Evolutionary conservation across 2,888 invertebrate species (phyloP), one percentile per base, ranked within the genome.

Genomic region (Anorthoa munda): DNA sequence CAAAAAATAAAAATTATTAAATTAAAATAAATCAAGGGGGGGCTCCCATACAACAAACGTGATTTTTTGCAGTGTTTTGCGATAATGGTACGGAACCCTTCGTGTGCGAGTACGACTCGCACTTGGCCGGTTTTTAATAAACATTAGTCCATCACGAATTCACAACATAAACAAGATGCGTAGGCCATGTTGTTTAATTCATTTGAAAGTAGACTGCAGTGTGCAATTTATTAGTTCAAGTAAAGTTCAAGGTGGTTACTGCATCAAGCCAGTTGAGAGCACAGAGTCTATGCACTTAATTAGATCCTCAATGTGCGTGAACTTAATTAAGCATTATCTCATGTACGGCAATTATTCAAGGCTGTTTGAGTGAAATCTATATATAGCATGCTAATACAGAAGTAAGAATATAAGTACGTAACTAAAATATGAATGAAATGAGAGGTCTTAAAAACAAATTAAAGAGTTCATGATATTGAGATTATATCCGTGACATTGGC

Each of bases 331-430:
- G 21, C 48, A 45, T 66, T 63, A 51, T 77, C 46, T 64, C 17
- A 82, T 15, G n/a, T 58, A 46, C 21, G 48, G 51, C 67, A 56
- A 21, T 59, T 51, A 59, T 61, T 67, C 50, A 56, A 71, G 66
- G 79, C 23, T 59, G 11, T 66, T 66, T 77, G 4, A 15, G 46
- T 59, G 63, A 81, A 76, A 81, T 66, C 69, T 61, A 46, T 79
- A 74, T 72, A 26, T 7, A 21, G 18, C 39, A 55, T 50, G 7
- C 39, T 53, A 9, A 53, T 48, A 2, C 11, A n/a, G n/a, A n/a
- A n/a, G n/a, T n/a, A n/a, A n/a, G n/a, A n/a, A n/a, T n/a, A n/a
- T n/a, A n/a, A n/a, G n/a, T n/a, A n/a, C 51, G 58, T 18, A 39
- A 26, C 17, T 15, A n/a, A 23, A 46, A 58, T 26, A 26, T 58